Percentiles rank a stretch among this genome's conserved stretches.
Evolutionary conservation across 2,797 vertebrate genomes (phyloP).

Genomic region (Myripristis murdjan): DNA sequence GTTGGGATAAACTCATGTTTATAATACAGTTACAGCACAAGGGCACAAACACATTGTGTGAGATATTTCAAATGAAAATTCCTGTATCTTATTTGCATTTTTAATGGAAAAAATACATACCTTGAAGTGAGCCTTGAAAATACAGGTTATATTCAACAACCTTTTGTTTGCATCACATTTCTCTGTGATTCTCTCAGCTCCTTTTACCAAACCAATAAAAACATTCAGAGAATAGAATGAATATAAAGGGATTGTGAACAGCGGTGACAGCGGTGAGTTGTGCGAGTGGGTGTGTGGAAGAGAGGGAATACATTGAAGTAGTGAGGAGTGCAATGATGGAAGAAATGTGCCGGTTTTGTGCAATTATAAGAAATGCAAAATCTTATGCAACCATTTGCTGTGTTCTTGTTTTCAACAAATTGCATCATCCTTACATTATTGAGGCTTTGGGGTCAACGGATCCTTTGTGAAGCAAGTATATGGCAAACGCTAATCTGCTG

Average conservation of each 20-base stretch:
- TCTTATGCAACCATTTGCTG: background rate
- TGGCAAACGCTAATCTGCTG: rapidly evolving
- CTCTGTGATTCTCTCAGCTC: background rate
- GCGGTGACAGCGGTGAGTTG: background rate
- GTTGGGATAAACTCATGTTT: no score
- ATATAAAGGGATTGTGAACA: background rate
- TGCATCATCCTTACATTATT: constrained; percentile 32
- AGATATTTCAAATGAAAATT: no score
- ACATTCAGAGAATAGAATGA: background rate
- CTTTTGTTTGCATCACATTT: no score
- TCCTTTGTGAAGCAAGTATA: background rate
- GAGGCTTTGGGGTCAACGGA: background rate
- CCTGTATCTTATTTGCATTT: no score
- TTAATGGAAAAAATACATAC: no score
- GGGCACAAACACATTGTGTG: no score
- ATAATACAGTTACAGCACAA: no score
- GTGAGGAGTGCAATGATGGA: background rate
- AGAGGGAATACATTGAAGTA: background rate
- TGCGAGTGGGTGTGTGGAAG: background rate
- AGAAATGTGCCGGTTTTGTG: background rate
- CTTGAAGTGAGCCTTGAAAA: no score
- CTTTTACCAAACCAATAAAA: background rate
- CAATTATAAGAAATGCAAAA: background rate
- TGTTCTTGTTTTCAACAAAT: constrained; percentile 29
- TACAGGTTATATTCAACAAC: no score